phyloP scores from a whole-genome alignment of 1,140 invertebrate genomes.

The Neomicropteryx cornuta region DNA sequence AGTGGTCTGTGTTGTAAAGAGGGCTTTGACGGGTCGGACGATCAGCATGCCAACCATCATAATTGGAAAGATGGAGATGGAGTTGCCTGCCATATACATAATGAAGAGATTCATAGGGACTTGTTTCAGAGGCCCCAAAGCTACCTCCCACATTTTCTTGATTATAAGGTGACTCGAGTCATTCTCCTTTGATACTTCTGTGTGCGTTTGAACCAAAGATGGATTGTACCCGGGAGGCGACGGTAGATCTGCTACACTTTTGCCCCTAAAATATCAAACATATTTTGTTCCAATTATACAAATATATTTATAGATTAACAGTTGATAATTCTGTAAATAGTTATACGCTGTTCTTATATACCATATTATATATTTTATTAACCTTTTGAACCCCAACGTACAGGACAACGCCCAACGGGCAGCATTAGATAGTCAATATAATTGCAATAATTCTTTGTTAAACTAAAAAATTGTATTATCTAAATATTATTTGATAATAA shows the following conservation, averaged over 20 bases:
- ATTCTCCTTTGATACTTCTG: slow-evolving; percentile 63
- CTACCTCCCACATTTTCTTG: slow-evolving; percentile 97
- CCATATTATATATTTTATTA: no score
- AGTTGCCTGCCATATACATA: slow-evolving; percentile 99
- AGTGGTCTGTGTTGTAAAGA: slow-evolving; percentile 82
- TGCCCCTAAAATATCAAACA: slow-evolving; percentile 11
- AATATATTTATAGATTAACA: neutral
- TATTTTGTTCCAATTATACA: slow-evolving; percentile 1
- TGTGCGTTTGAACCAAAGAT: slow-evolving; percentile 54
- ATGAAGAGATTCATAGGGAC: slow-evolving; percentile 99
- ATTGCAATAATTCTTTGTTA: no score
- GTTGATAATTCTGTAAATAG: no score
- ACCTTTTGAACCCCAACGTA: no score
- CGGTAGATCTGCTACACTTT: slow-evolving; percentile 40
- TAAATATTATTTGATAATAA: no score
- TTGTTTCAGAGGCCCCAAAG: slow-evolving; percentile 87
- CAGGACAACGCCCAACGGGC: no score
- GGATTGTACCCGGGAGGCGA: slow-evolving; percentile 77
- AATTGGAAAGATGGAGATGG: slow-evolving; percentile 99
- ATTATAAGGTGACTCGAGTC: slow-evolving; percentile 78
- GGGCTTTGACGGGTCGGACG: slow-evolving; percentile 87
- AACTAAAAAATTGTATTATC: no score
- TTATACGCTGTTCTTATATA: no score
- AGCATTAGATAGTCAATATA: no score
- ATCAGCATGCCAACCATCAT: slow-evolving; percentile 99